Conservation (phyloP, 2,888 invertebrate species). For the Pyrocoelia pectoralis region DNA sequence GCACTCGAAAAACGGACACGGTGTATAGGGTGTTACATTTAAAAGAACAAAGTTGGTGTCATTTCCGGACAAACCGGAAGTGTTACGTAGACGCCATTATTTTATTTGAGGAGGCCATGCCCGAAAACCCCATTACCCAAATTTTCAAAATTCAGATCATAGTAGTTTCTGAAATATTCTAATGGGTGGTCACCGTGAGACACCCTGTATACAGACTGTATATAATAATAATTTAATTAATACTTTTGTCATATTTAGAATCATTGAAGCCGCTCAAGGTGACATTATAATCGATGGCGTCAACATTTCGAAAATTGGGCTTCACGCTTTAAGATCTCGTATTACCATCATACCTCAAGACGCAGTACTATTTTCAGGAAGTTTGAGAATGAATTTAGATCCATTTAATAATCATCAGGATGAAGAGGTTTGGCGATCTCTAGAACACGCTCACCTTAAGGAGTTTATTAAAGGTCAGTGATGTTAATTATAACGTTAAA, state of each 20-base stretch:
- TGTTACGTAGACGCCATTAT: too few species aligned
- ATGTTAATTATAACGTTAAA: too few species aligned
- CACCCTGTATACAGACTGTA: too few species aligned
- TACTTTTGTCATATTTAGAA: slow-evolving; percentile 61
- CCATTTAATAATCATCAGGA: slow-evolving; percentile 84
- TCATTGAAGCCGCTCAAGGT: slow-evolving; percentile 85
- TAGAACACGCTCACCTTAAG: slow-evolving; percentile 91
- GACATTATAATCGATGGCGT: slow-evolving; percentile 84
- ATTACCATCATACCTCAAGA: slow-evolving; percentile 93
- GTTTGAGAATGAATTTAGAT: slow-evolving; percentile 90
- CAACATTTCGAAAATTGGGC: slow-evolving; percentile 81
- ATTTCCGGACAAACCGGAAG: too few species aligned
- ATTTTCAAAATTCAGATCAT: too few species aligned
- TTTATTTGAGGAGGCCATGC: too few species aligned
- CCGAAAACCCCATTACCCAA: too few species aligned
- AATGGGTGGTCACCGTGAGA: too few species aligned
- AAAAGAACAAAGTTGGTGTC: too few species aligned
- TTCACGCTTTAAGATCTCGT: slow-evolving; percentile 84
- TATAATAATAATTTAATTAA: background rate
- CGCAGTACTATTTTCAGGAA: slow-evolving; percentile 93
- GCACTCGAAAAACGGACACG: too few species aligned
- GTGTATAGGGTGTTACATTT: too few species aligned
- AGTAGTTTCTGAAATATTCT: too few species aligned
- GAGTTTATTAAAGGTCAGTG: slow-evolving; percentile 73
- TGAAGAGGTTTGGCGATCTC: slow-evolving; percentile 84